Evolutionary conservation across 2,888 invertebrate genomes (phyloP).

Genomic region (Yponomeuta evonymella): DNA sequence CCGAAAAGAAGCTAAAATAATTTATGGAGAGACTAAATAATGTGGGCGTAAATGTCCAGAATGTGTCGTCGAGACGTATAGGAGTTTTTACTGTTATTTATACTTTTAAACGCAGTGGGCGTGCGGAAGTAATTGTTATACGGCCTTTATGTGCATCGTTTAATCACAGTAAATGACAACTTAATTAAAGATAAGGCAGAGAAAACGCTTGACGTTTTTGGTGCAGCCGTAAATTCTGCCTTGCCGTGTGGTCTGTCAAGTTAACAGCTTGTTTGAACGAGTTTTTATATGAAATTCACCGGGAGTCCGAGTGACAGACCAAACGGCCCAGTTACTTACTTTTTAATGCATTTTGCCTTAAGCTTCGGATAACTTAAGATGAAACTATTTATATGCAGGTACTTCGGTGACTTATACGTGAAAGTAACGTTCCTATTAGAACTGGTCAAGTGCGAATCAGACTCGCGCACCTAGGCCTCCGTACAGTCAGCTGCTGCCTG

Average conservation of each 20-base stretch:
- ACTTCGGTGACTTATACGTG: too few relatives aligned
- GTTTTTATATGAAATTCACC: background rate
- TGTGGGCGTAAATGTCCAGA: constrained; percentile 17
- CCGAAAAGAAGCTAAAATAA: constrained; percentile 14
- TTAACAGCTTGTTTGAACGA: constrained; percentile 1
- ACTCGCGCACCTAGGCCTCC: too few relatives aligned
- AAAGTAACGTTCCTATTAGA: too few relatives aligned
- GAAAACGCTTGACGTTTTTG: background rate
- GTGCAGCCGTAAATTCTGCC: background rate
- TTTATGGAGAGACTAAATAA: constrained; percentile 14
- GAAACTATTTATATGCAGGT: too few relatives aligned
- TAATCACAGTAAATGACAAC: constrained; percentile 7
- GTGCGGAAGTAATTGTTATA: background rate
- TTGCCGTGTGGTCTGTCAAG: background rate
- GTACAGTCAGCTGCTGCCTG: too few relatives aligned
- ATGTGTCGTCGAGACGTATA: constrained; percentile 19
- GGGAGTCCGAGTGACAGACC: background rate
- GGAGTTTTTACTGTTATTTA: constrained; percentile 9
- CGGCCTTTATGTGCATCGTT: constrained; percentile 4
- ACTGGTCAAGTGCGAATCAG: too few relatives aligned
- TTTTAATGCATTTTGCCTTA: background rate
- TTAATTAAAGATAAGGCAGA: constrained; percentile 5
- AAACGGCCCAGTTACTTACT: background rate
- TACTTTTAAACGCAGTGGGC: background rate
- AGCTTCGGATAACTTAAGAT: background rate